Base-by-base conservation (phyloP, 2,113 vertebrate genomes). In the Ptyas mucosa region DNA sequence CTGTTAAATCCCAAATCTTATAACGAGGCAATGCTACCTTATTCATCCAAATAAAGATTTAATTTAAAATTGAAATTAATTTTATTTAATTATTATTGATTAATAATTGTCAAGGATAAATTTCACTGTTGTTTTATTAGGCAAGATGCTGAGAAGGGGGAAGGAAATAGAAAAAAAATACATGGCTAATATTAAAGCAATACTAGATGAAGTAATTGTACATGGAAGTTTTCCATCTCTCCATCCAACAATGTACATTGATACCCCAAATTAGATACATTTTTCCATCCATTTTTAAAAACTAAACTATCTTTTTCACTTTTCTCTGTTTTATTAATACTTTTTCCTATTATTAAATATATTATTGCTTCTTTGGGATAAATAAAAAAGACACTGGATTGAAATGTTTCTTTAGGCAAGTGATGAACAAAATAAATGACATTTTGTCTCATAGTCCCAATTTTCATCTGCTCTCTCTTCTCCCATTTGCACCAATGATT, bases 351-450 rank as follows among this genome's bases (percentile, higher is more conserved):
- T 23, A 15, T 85, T 75, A 81, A 95, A 0, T 11, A 91, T 94
- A 91, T 54, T 95, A 64, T 46, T 91, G 89, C 95, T 96, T 96
- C 92, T 57, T 95, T 96, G n/a, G 34, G 64, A 88, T 51, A 21
- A 95, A 81, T 89, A 96, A 53, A 96, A 96, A 51, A 90, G 93
- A 96, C 96, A 96, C 95, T 97, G 95, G 96, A 96, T 89, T 96
- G 95, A 96, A 97, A 92, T 89, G 90, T 95, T 97, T 97, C 96
- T 96, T 93, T 58, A 53, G 95, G 97, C 96, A 96, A 39, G 95
- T 21, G 95, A 97, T 97, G 94, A 98, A 97, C 96, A 97, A 96
- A 97, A 97, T 95, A 97, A 97, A 97, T 97, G 96, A 96, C 97
- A 97, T 97, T 94, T 91, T 94, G 96, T 88, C 95, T 52, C 94